Percentiles rank a stretch among this genome's conserved stretches.
These are phyloP conservation scores for Meloe dianella DNA, from an alignment of 2,888 invertebrate species.

Conservation along the genomic window DNA sequence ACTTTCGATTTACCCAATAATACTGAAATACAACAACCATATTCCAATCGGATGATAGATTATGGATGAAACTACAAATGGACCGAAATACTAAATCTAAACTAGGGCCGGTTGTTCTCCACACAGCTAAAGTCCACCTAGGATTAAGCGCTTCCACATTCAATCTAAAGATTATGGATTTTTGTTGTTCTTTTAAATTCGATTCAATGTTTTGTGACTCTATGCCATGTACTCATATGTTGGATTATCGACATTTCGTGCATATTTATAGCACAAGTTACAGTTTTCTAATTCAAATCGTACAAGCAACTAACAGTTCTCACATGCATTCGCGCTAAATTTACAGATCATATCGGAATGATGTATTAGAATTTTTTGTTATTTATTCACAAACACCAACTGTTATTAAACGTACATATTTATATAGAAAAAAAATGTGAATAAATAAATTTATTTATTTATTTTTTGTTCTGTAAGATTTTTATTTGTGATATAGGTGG, in stretches of 20 bases:
- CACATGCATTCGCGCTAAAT: slow-evolving; percentile 54
- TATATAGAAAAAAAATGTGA: slow-evolving; percentile 49
- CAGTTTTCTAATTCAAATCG: slow-evolving; percentile 38
- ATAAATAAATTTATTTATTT: not conserved
- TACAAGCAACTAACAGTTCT: slow-evolving; percentile 39
- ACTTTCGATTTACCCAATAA: too few species aligned
- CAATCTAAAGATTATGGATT: too few species aligned
- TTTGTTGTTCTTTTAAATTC: not conserved
- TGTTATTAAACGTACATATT: not conserved
- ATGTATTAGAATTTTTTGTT: slow-evolving; percentile 58
- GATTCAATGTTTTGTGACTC: not conserved
- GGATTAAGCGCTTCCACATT: too few species aligned
- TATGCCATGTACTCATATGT: slow-evolving; percentile 32
- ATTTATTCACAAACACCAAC: slow-evolving; percentile 48
- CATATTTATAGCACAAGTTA: slow-evolving; percentile 37
- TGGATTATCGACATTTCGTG: slow-evolving; percentile 49
- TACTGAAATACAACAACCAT: too few species aligned
- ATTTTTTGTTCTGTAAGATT: not conserved
- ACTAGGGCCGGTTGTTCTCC: too few species aligned
- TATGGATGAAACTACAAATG: too few species aligned
- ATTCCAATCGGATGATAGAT: too few species aligned
- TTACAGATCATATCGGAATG: slow-evolving; percentile 56
- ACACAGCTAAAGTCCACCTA: too few species aligned
- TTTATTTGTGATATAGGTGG: slow-evolving; percentile 48
- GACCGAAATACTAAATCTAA: too few species aligned